These are phyloP conservation scores for Hypomecis punctinalis DNA, from an alignment of 2,888 invertebrate genomes.

Conservation along the genomic window DNA sequence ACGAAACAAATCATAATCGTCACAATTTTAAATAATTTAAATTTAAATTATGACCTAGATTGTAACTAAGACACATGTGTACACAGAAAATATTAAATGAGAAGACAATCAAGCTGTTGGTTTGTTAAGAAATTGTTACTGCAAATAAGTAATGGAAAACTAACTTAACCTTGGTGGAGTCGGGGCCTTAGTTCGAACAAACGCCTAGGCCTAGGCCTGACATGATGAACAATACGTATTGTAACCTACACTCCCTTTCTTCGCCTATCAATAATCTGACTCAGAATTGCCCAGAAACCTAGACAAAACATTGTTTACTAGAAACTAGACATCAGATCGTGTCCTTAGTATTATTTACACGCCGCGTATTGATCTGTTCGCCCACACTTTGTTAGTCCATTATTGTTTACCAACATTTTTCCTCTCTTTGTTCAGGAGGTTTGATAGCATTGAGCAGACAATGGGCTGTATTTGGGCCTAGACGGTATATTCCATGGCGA, in stretches of 20 bases:
- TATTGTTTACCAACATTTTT: constrained; percentile 1
- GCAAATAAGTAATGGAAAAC: no score
- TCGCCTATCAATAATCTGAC: neutral
- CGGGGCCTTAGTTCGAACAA: no score
- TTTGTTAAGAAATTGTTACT: no score
- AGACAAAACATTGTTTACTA: neutral
- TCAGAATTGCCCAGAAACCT: neutral
- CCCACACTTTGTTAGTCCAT: neutral
- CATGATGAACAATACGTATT: no score
- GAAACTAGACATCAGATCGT: neutral
- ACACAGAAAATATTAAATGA: no score
- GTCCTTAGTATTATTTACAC: constrained; percentile 1
- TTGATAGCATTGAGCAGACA: neutral
- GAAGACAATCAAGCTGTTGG: no score
- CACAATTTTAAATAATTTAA: no score
- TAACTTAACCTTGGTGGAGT: no score
- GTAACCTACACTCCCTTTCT: neutral
- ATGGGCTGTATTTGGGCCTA: neutral
- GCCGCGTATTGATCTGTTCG: neutral
- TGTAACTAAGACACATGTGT: no score
- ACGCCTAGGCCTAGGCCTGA: no score
- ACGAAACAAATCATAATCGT: no score
- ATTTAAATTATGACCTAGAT: no score
- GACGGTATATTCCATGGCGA: neutral
- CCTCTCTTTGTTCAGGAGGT: constrained; percentile 2